Evolutionary conservation across 2,113 vertebrate species (phyloP), one percentile per base, ranked within the genome.

Genomic region (Poeciliopsis turrubarensis): DNA sequence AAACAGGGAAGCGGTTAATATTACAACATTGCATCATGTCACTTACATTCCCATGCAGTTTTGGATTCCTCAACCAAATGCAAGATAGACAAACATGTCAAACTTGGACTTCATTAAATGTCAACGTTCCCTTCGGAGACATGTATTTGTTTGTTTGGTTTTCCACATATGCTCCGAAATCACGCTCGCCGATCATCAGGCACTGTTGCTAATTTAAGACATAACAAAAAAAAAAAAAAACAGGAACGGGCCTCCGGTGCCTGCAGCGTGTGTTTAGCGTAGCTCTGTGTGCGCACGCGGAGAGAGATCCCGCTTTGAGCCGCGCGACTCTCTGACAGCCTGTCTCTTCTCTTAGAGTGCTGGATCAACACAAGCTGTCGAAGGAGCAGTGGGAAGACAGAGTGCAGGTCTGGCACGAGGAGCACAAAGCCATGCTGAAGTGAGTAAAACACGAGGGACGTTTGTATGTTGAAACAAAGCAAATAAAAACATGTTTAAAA

Each of bases 371-470:
- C 91, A 99, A 97, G 78, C 96, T 99, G 77, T 95, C 95, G 84
- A 95, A 96, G 90, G 96, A 97, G 4, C 96, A 99, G 87, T 99
- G 98, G 98, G 97, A 99, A 76, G 96, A 98, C 29, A 94, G 97
- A 30, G 97, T 99, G 90, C 96, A 97, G 89, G 93, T 95, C 77
- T 99, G 98, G 98, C 98, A 99, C 0, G 87, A 96, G 11, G 98
- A 99, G 70, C 98, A 99, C 91, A 90, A 93, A 0, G 94, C 94
- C 3, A 97, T 98, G 96, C 91, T 96, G 72, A 98, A 96, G 98
- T 99, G 73, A 95, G 84, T 70, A 41, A 66, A 37, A 29, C 34
- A 47, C 22, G 61, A 31, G 32, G 41, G 64, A 62, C 14, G 27
- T 3, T 47, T 54, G 2, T 22, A 5, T 22, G 15, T 54, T 6